Evolutionary conservation across 2,113 vertebrate genomes (phyloP).

Genomic region (Mugil cephalus): DNA sequence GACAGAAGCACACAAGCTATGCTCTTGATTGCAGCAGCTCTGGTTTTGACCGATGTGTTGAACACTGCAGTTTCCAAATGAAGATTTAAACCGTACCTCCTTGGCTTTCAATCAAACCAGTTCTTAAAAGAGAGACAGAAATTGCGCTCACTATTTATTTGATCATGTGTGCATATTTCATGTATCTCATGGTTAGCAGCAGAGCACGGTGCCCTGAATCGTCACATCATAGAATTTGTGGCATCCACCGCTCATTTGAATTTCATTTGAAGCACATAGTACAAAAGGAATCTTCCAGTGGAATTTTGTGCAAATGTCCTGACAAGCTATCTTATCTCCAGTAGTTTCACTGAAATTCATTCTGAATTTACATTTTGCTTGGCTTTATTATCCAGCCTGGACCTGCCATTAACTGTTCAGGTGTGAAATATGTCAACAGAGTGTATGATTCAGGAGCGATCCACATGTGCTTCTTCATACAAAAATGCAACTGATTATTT

Average conservation of each 20-base stretch:
- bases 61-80: neutral
- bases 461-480: neutral
- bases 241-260: constrained; percentile 28
- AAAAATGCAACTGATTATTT: neutral
- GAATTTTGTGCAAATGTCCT: constrained; percentile 5
- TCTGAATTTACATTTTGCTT: constrained; percentile 20
- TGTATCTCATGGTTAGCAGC: constrained; percentile 6
- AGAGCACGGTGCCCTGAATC: neutral
- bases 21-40: neutral
- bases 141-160: neutral
- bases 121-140: neutral
- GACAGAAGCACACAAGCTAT: neutral
- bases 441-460: neutral
- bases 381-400: constrained; percentile 6
- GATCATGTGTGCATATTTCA: constrained; percentile 43
- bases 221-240: constrained; percentile 11
- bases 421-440: neutral
- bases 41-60: neutral
- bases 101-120: neutral
- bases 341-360: constrained; percentile 5
- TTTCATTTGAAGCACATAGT: constrained; percentile 27
- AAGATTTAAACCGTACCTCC: neutral
- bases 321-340: constrained; percentile 2
- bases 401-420: neutral
- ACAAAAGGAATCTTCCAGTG: constrained; percentile 37